Percentiles rank a stretch among this genome's conserved stretches.
Conservation (phyloP, 2,797 vertebrate species). For the Dallia pectoralis region DNA sequence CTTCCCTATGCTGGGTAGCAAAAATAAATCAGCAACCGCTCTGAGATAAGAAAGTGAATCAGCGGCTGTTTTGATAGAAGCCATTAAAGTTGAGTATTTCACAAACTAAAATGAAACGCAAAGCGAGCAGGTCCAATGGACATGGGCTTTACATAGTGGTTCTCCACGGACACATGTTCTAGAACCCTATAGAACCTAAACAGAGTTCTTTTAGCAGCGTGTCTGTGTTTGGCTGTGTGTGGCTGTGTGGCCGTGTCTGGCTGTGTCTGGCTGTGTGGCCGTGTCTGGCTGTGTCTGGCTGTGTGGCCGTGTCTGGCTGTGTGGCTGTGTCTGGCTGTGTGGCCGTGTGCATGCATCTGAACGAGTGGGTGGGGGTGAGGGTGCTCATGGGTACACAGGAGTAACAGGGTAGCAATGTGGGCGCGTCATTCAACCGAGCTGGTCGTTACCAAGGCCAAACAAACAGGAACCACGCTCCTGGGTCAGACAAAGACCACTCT, state of each 20-base stretch:
- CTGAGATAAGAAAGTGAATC: background rate
- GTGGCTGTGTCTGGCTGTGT: too few relatives aligned
- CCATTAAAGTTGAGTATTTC: conserved; percentile 2
- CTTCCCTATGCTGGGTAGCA: background rate
- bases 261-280: too few relatives aligned
- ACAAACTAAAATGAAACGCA: conserved; percentile 11
- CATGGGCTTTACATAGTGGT: conserved; percentile 4
- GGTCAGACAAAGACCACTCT: conserved; percentile 67
- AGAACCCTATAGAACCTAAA: background rate
- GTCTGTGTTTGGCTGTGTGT: conserved; percentile 23
- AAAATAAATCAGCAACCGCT: background rate
- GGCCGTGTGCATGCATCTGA: background rate
- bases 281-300: conserved; percentile 16
- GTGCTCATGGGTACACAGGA: conserved; percentile 15
- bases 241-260: too few relatives aligned
- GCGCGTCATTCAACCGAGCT: conserved; percentile 43
- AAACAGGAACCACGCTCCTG: conserved; percentile 54
- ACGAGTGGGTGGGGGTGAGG: background rate
- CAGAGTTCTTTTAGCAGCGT: conserved; percentile 3
- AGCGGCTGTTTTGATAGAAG: conserved; percentile 12
- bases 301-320: too few relatives aligned
- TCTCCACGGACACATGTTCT: background rate
- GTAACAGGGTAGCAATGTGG: conserved; percentile 55
- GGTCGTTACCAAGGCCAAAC: conserved; percentile 69
- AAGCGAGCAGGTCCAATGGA: conserved; percentile 19